Conservation (phyloP, 2,113 vertebrate genomes). For the cattle (Bos taurus) region DNA sequence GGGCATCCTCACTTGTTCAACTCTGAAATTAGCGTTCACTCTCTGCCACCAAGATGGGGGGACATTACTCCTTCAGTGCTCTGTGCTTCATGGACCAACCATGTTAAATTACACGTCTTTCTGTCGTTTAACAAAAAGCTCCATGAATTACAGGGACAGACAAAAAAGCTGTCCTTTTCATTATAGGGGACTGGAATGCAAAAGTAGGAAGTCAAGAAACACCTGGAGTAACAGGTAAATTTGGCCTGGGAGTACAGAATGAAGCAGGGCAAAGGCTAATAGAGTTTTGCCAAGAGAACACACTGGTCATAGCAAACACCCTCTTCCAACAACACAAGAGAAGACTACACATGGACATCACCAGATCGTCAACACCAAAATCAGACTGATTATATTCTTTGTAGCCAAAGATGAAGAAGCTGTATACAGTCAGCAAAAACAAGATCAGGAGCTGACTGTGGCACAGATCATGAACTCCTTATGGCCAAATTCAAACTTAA, state of each 20-base stretch:
- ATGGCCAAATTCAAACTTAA: neutral
- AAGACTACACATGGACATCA: neutral
- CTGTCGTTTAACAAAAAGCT: neutral
- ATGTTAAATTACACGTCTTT: accelerated
- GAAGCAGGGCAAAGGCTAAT: neutral
- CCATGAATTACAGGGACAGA: neutral
- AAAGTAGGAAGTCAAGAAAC: neutral
- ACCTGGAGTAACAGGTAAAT: neutral
- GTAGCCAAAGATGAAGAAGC: neutral
- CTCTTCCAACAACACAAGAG: neutral
- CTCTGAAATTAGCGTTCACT: neutral
- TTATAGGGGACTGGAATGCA: neutral
- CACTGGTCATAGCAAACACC: neutral
- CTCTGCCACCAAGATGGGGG: neutral
- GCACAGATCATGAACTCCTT: neutral
- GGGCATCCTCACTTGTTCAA: neutral
- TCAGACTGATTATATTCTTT: neutral
- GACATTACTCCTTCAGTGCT: neutral
- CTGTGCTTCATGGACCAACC: accelerated
- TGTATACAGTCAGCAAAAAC: neutral
- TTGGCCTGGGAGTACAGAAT: neutral
- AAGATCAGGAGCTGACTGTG: neutral
- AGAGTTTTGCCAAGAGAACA: neutral
- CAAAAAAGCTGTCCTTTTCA: neutral
- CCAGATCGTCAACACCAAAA: neutral